Base-by-base conservation (phyloP, 1,140 invertebrate genomes). In the Dolichoris vasculosae region DNA sequence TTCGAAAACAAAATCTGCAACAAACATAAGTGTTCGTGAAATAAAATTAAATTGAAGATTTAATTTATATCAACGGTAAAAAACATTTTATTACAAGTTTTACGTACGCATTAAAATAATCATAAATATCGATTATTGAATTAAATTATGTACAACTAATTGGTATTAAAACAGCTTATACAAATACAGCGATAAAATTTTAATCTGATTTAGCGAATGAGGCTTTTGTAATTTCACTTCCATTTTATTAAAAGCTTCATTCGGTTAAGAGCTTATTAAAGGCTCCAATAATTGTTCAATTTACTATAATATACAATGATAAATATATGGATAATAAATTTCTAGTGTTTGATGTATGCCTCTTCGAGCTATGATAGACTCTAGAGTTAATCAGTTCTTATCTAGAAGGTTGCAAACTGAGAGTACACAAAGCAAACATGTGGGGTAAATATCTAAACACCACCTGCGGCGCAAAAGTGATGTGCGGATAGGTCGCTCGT, bases 401-500 rank as follows among this genome's bases (percentile, higher is more conserved):
- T 81, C 4, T 67, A n/a, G 30, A 26, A 63, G 55, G 26, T 17
- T 17, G 59, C 55, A 78, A 67, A 84, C 63, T 40, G n/a, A 26
- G 51, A 30, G 11, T 77, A 84, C 73, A 64, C 79, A 86, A 82
- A 75, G 84, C 75, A 85, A 76, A 78, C 78, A 86, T 69, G 32
- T 20, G 78, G 73, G 69, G 81, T 75, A 87, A 87, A 87, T 86
- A 87, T 71, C 43, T 48, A 71, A 82, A 40, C 40, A 67, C 40
- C 63, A 82, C 67, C 80, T 73, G 80, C 4, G 32, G 80, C 67
- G 43, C 80, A 73, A 82, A 82, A 73, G 82, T 82, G 85, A 87
- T 84, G 59, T 75, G 78, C 77, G 69, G 84, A 81, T 84, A 83
- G 43, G 77, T 88, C 83, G 87, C 85, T 84, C 80, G 84, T 78